Evolutionary conservation across 2,888 invertebrate species (phyloP).

Genomic region (Pocota personata): DNA sequence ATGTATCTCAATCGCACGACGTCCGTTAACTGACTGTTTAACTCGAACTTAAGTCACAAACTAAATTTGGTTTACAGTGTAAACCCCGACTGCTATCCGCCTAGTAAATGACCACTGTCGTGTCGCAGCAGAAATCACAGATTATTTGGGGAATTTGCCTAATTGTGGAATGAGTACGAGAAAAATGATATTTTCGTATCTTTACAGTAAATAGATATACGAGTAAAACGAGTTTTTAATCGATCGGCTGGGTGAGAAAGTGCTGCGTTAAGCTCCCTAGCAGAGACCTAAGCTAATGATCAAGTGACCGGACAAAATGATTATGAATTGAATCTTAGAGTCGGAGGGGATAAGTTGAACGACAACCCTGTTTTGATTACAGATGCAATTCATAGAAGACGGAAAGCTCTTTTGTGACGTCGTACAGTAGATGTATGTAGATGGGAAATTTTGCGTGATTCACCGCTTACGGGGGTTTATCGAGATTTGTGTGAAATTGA

Average conservation of each 20-base stretch:
- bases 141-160: constrained; percentile 43
- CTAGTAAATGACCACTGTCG: constrained; percentile 25
- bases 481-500: not conserved
- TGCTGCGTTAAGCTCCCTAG: not conserved
- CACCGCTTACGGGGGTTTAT: constrained; percentile 33
- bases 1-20: constrained; percentile 54
- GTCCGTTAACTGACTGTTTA: constrained; percentile 52
- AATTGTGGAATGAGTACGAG: constrained; percentile 57
- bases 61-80: constrained; percentile 42
- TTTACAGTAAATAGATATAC: constrained; percentile 27
- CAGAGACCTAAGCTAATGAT: not conserved
- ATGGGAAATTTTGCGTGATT: constrained; percentile 39
- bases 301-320: constrained; percentile 13
- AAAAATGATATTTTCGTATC: constrained; percentile 2
- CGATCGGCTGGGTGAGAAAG: not conserved
- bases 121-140: constrained; percentile 32
- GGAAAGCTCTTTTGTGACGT: constrained; percentile 11
- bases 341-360: not conserved
- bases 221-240: constrained; percentile 57
- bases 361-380: not conserved
- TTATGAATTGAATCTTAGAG: not conserved
- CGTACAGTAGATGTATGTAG: not conserved
- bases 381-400: constrained; percentile 11
- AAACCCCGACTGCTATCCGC: not conserved
- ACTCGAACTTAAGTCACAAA: constrained; percentile 49